A percentile compares a stretch with the other conserved stretches of the same genome.
phyloP scores from a whole-genome alignment of 1,140 invertebrate genomes.

The Augochlora pura region DNA sequence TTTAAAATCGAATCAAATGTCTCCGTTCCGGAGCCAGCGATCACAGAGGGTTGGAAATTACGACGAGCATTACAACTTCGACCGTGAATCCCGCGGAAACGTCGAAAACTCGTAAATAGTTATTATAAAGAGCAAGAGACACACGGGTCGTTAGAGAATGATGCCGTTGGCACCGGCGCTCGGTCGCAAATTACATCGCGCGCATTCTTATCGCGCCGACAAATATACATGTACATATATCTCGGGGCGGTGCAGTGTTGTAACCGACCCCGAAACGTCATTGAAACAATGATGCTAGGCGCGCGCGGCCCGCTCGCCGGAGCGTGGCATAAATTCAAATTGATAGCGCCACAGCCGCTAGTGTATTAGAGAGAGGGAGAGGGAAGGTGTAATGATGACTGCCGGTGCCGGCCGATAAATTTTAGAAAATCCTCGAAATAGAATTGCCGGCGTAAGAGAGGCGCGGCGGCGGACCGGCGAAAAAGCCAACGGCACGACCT shows the following conservation, averaged over 20 bases:
- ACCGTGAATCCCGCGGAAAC: too few species aligned
- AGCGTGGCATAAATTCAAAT: slow-evolving; percentile 5
- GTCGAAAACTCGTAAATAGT: too few species aligned
- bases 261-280: neutral
- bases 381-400: slow-evolving; percentile 21
- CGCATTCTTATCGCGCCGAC: slow-evolving; percentile 12
- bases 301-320: neutral
- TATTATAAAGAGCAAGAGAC: too few species aligned
- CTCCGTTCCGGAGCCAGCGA: too few species aligned
- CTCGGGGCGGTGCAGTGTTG: too few species aligned
- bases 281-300: neutral
- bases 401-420: slow-evolving; percentile 32
- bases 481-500: slow-evolving; percentile 62
- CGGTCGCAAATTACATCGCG: neutral
- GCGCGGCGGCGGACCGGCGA: slow-evolving; percentile 27
- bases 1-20: too few species aligned
- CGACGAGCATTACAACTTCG: too few species aligned
- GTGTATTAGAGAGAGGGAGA: slow-evolving; percentile 26
- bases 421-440: slow-evolving; percentile 62
- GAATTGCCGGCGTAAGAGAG: slow-evolving; percentile 28
- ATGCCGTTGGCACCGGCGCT: neutral
- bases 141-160: neutral
- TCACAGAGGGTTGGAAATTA: too few species aligned
- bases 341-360: slow-evolving; percentile 24
- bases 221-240: neutral